These are phyloP conservation scores for Corythoichthys intestinalis DNA, from an alignment of 2,113 vertebrate genomes.

Conservation along the genomic window DNA sequence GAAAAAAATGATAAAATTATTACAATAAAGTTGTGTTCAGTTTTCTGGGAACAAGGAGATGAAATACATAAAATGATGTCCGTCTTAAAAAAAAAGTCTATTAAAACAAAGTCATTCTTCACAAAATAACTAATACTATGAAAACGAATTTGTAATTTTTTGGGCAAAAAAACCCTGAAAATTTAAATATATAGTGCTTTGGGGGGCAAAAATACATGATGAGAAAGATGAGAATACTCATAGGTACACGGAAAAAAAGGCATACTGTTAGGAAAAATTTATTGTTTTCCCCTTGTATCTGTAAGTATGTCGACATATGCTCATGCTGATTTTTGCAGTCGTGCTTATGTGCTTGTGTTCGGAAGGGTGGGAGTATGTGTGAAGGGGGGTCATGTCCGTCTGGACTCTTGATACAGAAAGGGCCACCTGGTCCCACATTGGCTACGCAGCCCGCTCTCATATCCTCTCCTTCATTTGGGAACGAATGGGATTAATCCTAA, in stretches of 20 bases:
- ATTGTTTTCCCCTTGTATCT: neutral
- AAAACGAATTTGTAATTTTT: neutral
- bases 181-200: too few species aligned
- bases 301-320: conserved; percentile 3
- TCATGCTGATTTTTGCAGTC: neutral
- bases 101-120: neutral
- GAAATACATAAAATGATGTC: neutral
- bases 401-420: conserved; percentile 56
- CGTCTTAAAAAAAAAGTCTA: neutral
- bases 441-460: conserved; percentile 54
- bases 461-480: conserved; percentile 63
- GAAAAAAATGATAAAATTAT: too few species aligned
- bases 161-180: neutral
- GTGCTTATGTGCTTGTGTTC: conserved; percentile 11
- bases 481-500: conserved; percentile 71
- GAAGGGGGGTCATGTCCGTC: conserved; percentile 45
- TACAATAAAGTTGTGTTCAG: too few species aligned
- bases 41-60: too few species aligned
- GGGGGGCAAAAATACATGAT: too few species aligned
- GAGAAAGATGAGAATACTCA: too few species aligned
- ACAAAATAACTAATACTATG: neutral
- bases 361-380: conserved; percentile 5
- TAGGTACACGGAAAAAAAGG: too few species aligned
- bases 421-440: conserved; percentile 68
- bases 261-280: neutral